Base-by-base conservation (phyloP, 2,888 invertebrate species). In the Melanostoma scalare region DNA sequence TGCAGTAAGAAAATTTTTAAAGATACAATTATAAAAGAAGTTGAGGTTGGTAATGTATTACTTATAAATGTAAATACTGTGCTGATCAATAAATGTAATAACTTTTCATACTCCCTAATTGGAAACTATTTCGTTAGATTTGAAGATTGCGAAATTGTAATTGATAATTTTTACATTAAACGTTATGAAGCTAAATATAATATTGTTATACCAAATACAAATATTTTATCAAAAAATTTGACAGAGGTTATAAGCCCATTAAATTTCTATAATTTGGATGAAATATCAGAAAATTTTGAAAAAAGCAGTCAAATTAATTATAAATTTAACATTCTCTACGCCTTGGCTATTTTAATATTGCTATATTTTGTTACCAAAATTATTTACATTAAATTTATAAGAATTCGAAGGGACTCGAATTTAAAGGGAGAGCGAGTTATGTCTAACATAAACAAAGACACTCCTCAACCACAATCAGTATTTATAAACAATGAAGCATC, bases 161-260 rank as follows among this genome's bases (percentile, higher is more conserved):
- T 73, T 10, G 20, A 63, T 36, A 35, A 73, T 6, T 36, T 65
- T 6, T 35, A 73, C 4, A 55, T 73, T 30, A 63, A 65, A 73
- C 44, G 55, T 42, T 48, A 53, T 65, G 31, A 44, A 56, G 61
- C 53, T 44, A 44, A 46, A 56, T 40, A 20, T 1, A 63, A 60
- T 35, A 36, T 72, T 61, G 42, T 72, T 61, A 53, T 61, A 53
- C 72, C 72, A 35, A 72, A 72, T 44, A 46, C 60, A 55, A 73
- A 53, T 63, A 30, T 48, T 33, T 52, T 52, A 33, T 52, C 52
- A 52, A 33, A 52, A 52, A 42, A 52, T 52, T 52, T 52, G n/a
- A 52, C 52, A 52, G 52, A 52, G 10, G 33, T 9, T n/a, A 33
- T 10, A 9, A 52, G 9, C n/a, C 52, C 35, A 53, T 53, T 53